Base-by-base conservation (phyloP, 2,113 vertebrate species). In the Hippocampus guttulatus region DNA sequence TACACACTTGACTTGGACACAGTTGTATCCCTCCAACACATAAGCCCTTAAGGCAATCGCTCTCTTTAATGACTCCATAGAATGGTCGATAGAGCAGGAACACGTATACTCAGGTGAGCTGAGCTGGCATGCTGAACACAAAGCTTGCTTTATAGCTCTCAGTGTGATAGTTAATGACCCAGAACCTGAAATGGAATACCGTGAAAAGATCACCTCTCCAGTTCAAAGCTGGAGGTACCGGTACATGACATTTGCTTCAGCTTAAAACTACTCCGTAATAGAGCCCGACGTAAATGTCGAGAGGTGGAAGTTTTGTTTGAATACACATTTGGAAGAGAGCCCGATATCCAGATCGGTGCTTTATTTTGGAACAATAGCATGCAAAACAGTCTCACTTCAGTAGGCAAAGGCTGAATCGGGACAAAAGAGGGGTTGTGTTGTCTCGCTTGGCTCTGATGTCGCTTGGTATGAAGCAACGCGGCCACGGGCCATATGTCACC, bases 41-140 rank as follows among this genome's bases (percentile, higher is more conserved):
- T 52, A 38, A 74, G 77, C 49, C 75, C 70, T 75, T 14, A 6
- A 68, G 85, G 80, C 79, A 4, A 75, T 72, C 70, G 23, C 8
- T 67, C 67, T 82, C 69, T 81, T 85, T 86, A 85, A 82, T 82
- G 78, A 74, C 80, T 86, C 84, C 67, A 82, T 85, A 79, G 81
- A 80, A 84, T 2, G 89, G 79, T 88, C 81, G 79, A 87, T 90
- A 83, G 71, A 84, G 75, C 80, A 80, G 76, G 62, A 62, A 55
- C 77, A 75, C 70, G 82, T 75, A 84, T 66, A 85, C 77, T 77
- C 80, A 84, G 84, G 83, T 89, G 84, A 82, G 85, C 84, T 73
- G 81, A 81, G 79, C 78, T 67, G 78, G 77, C 70, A 62, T 71
- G 70, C 75, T 75, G 84, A 81, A 82, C 69, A 74, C 64, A 75